A percentile compares a stretch with the other conserved stretches of the same genome.
Conservation (phyloP, 2,888 invertebrate genomes). For the Phasia obesa region DNA sequence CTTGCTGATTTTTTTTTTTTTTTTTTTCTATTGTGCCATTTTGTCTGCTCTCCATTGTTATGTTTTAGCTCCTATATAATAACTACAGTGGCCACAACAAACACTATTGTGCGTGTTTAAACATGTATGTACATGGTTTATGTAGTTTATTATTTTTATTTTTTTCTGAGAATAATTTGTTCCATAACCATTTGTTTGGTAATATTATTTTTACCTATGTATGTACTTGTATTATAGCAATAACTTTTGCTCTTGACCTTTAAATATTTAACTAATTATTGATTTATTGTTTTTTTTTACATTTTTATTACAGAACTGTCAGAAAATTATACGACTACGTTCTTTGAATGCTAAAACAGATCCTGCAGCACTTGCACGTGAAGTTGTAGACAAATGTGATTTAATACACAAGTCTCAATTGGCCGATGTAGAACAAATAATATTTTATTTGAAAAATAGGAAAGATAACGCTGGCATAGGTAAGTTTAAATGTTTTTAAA, state of each 20-base stretch:
- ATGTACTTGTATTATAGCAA: not conserved
- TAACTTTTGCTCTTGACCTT: constrained; percentile 66
- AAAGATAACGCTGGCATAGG: constrained; percentile 83
- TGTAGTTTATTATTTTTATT: too few relatives aligned
- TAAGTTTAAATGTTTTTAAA: constrained; percentile 61
- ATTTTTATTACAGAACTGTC: constrained; percentile 85
- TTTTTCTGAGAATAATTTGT: constrained; percentile 40
- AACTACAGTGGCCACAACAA: constrained; percentile 31
- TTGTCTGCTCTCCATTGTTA: too few relatives aligned
- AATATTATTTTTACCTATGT: not conserved
- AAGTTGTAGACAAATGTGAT: constrained; percentile 93
- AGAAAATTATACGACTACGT: constrained; percentile 92
- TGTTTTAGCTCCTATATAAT: not conserved
- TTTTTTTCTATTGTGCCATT: too few relatives aligned
- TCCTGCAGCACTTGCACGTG: constrained; percentile 89
- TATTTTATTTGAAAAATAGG: constrained; percentile 93
- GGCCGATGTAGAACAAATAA: constrained; percentile 92
- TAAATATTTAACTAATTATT: constrained; percentile 56
- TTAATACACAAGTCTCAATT: constrained; percentile 91
- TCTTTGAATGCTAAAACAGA: constrained; percentile 91
- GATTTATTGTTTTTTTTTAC: constrained; percentile 31
- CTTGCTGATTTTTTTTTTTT: too few relatives aligned
- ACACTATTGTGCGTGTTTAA: constrained; percentile 44
- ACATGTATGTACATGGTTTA: too few relatives aligned
- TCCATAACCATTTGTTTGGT: constrained; percentile 7